A percentile compares a stretch with the other conserved stretches of the same genome.
Evolutionary conservation across 2,113 vertebrate genomes (phyloP).

Genomic region (Girardinichthys multiradiatus): DNA sequence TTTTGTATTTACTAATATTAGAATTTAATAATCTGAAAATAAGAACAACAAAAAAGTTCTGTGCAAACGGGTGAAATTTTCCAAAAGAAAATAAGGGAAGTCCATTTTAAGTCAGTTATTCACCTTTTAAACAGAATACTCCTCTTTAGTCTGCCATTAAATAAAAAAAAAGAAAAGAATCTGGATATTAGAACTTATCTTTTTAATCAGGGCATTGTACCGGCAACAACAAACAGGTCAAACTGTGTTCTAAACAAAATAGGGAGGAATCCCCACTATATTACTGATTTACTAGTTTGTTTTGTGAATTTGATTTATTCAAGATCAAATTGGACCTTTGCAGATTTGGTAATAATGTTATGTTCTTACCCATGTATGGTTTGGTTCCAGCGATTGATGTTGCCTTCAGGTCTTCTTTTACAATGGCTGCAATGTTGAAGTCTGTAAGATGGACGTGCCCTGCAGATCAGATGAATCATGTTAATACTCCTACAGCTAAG

Average conservation of each 20-base stretch:
- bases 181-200: not conserved
- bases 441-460: conserved; percentile 95
- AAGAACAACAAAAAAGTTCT: too few species aligned
- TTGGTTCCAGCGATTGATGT: conserved; percentile 95
- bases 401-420: conserved; percentile 87
- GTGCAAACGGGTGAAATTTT: too few species aligned
- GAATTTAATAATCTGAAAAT: too few species aligned
- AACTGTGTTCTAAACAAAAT: not conserved
- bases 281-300: not conserved
- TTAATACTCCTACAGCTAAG: not conserved
- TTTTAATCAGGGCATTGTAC: not conserved
- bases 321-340: not conserved
- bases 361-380: conserved; percentile 93
- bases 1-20: too few species aligned
- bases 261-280: not conserved
- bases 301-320: not conserved
- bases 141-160: too few species aligned
- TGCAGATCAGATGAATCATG: conserved; percentile 56
- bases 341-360: not conserved
- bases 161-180: too few species aligned
- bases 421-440: conserved; percentile 93
- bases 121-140: too few species aligned
- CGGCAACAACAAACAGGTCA: not conserved
- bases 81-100: too few species aligned
- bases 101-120: too few species aligned